Evolutionary conservation across 2,888 invertebrate genomes (phyloP), one percentile per base, ranked within the genome.

Genomic region (Megamerina dolium): DNA sequence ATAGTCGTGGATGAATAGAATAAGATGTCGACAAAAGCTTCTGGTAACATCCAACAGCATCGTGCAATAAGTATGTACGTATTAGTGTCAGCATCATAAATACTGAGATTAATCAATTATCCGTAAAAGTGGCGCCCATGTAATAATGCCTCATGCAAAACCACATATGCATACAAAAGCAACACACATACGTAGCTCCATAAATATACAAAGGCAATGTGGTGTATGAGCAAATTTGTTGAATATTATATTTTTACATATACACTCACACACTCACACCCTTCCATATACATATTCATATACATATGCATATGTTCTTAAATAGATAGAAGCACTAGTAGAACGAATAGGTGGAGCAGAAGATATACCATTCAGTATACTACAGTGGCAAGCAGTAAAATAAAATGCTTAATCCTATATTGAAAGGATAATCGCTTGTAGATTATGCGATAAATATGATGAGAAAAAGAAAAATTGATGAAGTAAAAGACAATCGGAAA

Each of bases 91-190:
- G 40, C 37, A 32, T 23, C 41, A 37, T 45, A 45, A 45, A 45
- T 45, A 37, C 30, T 13, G 23, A 34, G 41, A 45, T 45, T 41
- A 45, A 45, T 45, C 45, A 45, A 45, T 45, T 45, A 45, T 45
- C 45, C 41, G 41, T 41, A 34, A 45, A 41, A 45, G 37, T 41
- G 41, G 45, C 45, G 45, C 37, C 37, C 41, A 41, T 32, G 37
- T 37, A 41, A 45, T 30, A 16, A 13, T 20, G 19, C 10, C 13
- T 20, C 31, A 27, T 19, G 17, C 37, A 12, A 21, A 2, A 17
- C 4, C 23, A 37, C 31, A 17, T 9, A 34, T 19, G 14, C 16
- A 4, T 19, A n/a, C 6, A 14, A 3, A n/a, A 16, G 17, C 39
- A 17, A 20, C 6, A 17, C 19, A 5, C 19, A 9, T 17, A 31